Evolutionary conservation across 2,888 invertebrate genomes (phyloP).

Genomic region (Hypselothyrea guttata): DNA sequence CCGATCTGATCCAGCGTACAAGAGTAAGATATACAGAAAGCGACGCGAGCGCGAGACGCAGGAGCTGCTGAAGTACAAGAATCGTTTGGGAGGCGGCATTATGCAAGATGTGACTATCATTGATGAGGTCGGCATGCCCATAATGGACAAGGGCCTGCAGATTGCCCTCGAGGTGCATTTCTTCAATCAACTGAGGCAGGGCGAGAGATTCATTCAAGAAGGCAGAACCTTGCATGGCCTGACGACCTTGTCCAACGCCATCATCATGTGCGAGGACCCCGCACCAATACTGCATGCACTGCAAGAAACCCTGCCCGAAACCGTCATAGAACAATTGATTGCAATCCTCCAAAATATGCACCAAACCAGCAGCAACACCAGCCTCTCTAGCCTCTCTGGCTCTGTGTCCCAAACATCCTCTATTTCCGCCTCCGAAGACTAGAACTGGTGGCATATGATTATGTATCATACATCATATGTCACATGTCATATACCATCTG

Average conservation of each 20-base stretch:
- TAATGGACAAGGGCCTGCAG: background rate
- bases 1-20: slow-evolving; percentile 41
- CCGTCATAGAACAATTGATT: slow-evolving; percentile 2
- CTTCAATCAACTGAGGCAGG: slow-evolving; percentile 17
- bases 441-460: too few species aligned
- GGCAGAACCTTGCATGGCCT: slow-evolving; percentile 24
- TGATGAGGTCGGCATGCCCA: background rate
- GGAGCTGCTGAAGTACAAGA: background rate
- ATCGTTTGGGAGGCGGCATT: too few species aligned
- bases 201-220: slow-evolving; percentile 17
- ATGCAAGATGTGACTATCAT: too few species aligned
- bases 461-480: too few species aligned
- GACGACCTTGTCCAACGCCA: slow-evolving; percentile 33
- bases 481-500: too few species aligned
- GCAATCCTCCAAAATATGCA: slow-evolving; percentile 2
- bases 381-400: background rate
- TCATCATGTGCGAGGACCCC: slow-evolving; percentile 33
- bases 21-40: slow-evolving; percentile 33
- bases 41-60: slow-evolving; percentile 15
- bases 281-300: slow-evolving; percentile 7
- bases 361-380: background rate
- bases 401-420: too few species aligned
- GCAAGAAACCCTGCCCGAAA: slow-evolving; percentile 14
- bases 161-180: slow-evolving; percentile 5
- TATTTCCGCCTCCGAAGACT: too few species aligned